Evolutionary conservation across 2,113 vertebrate species (phyloP).

Genomic region (Acrocephalus arundinaceus): DNA sequence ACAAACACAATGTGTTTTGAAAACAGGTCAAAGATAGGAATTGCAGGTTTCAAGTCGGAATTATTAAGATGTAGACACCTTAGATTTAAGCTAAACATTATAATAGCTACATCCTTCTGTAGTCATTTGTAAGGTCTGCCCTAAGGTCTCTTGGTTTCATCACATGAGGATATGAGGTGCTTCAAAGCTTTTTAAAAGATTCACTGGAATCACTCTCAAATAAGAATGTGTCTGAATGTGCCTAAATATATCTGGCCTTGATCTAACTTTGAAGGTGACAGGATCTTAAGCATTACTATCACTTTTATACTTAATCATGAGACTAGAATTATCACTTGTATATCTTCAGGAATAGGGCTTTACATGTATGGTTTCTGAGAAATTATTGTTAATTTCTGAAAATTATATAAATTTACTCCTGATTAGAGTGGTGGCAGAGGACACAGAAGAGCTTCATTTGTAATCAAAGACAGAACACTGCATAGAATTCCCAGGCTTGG

Average conservation of each 20-base stretch:
- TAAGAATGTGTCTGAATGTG: rapidly evolving
- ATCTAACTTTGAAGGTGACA: neutral
- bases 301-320: neutral
- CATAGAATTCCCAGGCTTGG: neutral
- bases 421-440: neutral
- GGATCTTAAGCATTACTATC: neutral
- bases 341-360: neutral
- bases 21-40: neutral
- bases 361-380: neutral
- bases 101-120: neutral
- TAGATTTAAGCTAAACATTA: neutral
- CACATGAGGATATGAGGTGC: neutral
- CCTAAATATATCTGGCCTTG: neutral
- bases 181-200: neutral
- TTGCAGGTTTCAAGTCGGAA: neutral
- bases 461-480: neutral
- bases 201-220: neutral
- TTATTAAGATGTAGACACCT: neutral
- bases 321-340: neutral
- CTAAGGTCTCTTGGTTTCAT: neutral
- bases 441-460: neutral
- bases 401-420: neutral
- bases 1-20: neutral
- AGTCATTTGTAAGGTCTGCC: neutral
- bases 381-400: neutral